Base-by-base conservation (phyloP, 2,888 invertebrate species). In the Pseudococcus longispinus region DNA sequence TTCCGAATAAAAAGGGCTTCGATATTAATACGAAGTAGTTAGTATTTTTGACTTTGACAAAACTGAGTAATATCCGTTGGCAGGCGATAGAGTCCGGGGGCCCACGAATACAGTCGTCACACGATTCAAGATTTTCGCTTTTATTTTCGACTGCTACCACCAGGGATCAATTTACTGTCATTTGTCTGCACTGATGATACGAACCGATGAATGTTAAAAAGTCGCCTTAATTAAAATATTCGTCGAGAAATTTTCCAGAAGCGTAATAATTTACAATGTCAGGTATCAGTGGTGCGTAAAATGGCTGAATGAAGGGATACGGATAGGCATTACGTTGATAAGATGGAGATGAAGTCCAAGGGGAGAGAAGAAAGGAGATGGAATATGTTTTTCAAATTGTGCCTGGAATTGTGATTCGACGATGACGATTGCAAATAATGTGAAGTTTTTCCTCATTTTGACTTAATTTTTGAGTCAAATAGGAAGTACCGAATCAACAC, bases 1-100 rank as follows among this genome's bases (percentile, higher is more conserved):
- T 51, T 84, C 55, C 32, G 84, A 84, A 51, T n/a, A 37, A 55
- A 37, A 60, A 84, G 55, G 51, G 55, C 60, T 84, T 70, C 85
- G 74, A 85, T 85, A 85, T 85, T 85, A 85, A 85, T 85, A 85
- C 65, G 23, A 44, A 23, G 70, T 44, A 70, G 70, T 85, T 85
- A 85, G 85, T 74, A 85, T 85, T 70, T 85, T 70, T 74, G 85
- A 85, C 85, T 85, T 85, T 85, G 85, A 85, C 85, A 85, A 85
- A 85, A 85, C 85, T 70, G 4, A 29, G 85, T 85, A 85, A 85
- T 85, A 74, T 85, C 85, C 74, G 60, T 42, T 2, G 26, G 84
- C 51, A 1, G 20, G 60, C 55, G 55, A n/a, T 51, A 60, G 23
- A 9, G 60, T 9, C 8, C 42, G 2, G 23, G 37, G 74, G 37